Percentiles rank a stretch among this genome's conserved stretches.
These are phyloP conservation scores for Theropithecus gelada DNA, from an alignment of 2,113 vertebrate species.

Conservation along the genomic window DNA sequence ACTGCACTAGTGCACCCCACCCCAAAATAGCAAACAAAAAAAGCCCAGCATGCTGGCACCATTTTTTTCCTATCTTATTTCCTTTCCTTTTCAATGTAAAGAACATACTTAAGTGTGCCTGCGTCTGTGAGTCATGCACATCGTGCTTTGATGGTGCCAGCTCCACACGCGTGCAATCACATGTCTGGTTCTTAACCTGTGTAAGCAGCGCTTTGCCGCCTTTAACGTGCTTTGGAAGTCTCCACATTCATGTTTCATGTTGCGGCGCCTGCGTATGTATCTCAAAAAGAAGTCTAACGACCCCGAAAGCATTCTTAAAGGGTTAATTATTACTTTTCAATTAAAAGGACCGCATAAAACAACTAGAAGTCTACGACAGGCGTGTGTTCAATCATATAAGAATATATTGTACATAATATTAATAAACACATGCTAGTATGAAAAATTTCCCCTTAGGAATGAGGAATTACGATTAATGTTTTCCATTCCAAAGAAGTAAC, in stretches of 20 bases:
- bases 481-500: neutral
- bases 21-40: neutral
- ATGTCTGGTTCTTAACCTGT: neutral
- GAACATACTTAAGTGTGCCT: neutral
- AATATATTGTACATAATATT: too few relatives aligned
- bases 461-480: neutral
- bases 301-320: neutral
- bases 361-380: neutral
- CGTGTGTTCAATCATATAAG: neutral
- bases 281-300: neutral
- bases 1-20: rapidly evolving
- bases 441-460: neutral
- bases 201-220: rapidly evolving
- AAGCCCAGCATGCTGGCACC: neutral
- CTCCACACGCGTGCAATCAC: rapidly evolving
- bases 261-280: neutral
- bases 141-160: neutral
- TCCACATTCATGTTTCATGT: too few relatives aligned
- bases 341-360: neutral
- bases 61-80: neutral
- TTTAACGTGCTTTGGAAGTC: neutral
- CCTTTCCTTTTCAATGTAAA: neutral
- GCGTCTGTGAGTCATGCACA: rapidly evolving
- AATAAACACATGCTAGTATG: neutral
- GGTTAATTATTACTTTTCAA: neutral